A percentile compares a stretch with the other conserved stretches of the same genome.
Conservation (phyloP, 2,113 vertebrate species). For the Eurypyga helias region DNA sequence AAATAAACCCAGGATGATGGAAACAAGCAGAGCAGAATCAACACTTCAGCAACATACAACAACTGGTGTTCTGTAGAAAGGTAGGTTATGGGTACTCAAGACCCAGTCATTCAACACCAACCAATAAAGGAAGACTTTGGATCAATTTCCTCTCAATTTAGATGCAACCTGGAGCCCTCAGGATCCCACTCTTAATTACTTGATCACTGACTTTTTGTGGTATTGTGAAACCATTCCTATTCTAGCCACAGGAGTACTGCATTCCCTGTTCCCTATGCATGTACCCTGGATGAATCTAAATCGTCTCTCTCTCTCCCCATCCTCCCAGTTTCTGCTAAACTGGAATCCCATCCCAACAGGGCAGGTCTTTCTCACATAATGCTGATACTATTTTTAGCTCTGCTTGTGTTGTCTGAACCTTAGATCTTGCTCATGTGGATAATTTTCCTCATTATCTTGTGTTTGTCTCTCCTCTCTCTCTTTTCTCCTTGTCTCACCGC, state of each 20-base stretch:
- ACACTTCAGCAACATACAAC: neutral
- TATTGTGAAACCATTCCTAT: neutral
- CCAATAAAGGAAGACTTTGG: neutral
- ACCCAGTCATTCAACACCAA: neutral
- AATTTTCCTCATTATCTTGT: conserved; percentile 42
- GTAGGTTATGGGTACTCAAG: neutral
- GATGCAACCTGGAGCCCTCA: neutral
- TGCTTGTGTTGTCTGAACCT: conserved; percentile 52
- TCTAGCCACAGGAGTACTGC: neutral
- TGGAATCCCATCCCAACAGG: conserved; percentile 2
- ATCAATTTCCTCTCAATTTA: neutral
- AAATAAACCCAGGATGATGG: neutral
- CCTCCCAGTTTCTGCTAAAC: neutral
- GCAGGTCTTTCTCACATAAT: conserved; percentile 21
- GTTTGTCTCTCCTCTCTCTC: conserved; percentile 1
- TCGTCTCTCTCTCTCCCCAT: neutral
- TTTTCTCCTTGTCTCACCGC: conserved; percentile 46
- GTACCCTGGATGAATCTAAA: neutral
- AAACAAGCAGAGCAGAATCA: neutral
- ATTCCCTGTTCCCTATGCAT: neutral
- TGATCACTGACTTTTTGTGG: neutral
- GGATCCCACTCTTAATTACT: neutral
- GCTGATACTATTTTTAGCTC: conserved; percentile 37
- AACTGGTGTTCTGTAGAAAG: neutral
- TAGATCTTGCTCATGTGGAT: conserved; percentile 55